Evolutionary conservation across 2,888 invertebrate genomes (phyloP), one percentile per base, ranked within the genome.

Genomic region (Dasysyrphus albostriatus): DNA sequence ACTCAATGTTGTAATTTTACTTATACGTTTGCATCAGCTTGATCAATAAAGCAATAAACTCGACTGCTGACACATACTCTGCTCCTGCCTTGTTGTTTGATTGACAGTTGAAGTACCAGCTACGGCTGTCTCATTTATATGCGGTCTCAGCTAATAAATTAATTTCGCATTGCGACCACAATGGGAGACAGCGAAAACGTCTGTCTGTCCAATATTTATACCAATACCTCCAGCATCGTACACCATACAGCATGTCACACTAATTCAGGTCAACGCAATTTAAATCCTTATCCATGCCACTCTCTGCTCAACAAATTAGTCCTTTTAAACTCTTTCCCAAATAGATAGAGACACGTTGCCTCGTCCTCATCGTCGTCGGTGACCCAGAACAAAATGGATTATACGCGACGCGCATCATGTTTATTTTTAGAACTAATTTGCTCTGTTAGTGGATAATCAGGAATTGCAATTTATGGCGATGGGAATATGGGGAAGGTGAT

Each of bases 61-160:
- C 19, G 0, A 19, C 42, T 9, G 10, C 29, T 2, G 2, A 0
- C 14, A 24, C 44, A 49, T 16, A 0, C 6, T 5, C 12, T 24
- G 24, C 24, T 37, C 12, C 32, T 19, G 14, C 19, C n/a, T 42
- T 16, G 29, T 54, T n/a, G 14, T 56, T 61, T 79, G 79, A 47
- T 51, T 54, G 84, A 75, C 63, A 58, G 70, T 61, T 34, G 51
- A 39, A 34, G 49, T 39, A 42, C 54, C 42, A 58, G 51, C 51
- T 9, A 29, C 24, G 56, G 42, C 74, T 70, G 82, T 78, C 74
- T 74, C 77, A 85, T 77, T 37, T 85, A 74, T 63, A 56, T 78
- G 82, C 77, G 85, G 85, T 78, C 73, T 29, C 54, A 73, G 77
- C 77, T 85, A 82, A 85, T 85, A 77, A 85, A 85, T 85, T 85